phyloP scores from a whole-genome alignment of 1,140 invertebrate genomes.

The Penaeus chinensis region DNA sequence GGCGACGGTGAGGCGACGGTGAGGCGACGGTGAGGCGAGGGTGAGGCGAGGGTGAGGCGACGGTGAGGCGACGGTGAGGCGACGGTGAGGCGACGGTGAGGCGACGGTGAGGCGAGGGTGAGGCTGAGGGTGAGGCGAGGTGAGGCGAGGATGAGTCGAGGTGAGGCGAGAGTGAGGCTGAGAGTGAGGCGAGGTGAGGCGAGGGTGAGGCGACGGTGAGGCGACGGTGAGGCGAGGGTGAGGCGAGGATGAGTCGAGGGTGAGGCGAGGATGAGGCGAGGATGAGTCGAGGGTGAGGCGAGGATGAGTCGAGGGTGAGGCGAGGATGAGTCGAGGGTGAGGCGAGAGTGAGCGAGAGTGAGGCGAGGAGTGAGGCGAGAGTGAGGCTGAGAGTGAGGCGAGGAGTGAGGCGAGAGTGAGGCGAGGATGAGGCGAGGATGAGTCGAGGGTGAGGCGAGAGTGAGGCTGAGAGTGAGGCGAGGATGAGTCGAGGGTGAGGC shows the following conservation, averaged over 20 bases:
- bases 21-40: slow-evolving; percentile 2
- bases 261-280: background rate
- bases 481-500: background rate
- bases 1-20: background rate
- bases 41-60: slow-evolving; percentile 7
- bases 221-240: background rate
- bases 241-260: background rate
- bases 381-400: background rate
- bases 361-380: background rate
- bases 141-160: too few species aligned
- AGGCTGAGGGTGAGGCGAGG: background rate
- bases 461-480: background rate
- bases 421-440: slow-evolving; percentile 1
- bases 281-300: slow-evolving; percentile 10
- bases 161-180: slow-evolving; percentile 2
- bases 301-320: slow-evolving; percentile 1
- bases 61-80: background rate
- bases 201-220: background rate
- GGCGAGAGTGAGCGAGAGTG: background rate
- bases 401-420: slow-evolving; percentile 1
- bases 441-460: background rate
- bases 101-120: background rate
- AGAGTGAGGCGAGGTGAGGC: slow-evolving; percentile 6
- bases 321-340: background rate
- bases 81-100: background rate